Evolutionary conservation across 1,140 invertebrate species (phyloP), one percentile per base, ranked within the genome.

Genomic region (Drosophila neocordata): DNA sequence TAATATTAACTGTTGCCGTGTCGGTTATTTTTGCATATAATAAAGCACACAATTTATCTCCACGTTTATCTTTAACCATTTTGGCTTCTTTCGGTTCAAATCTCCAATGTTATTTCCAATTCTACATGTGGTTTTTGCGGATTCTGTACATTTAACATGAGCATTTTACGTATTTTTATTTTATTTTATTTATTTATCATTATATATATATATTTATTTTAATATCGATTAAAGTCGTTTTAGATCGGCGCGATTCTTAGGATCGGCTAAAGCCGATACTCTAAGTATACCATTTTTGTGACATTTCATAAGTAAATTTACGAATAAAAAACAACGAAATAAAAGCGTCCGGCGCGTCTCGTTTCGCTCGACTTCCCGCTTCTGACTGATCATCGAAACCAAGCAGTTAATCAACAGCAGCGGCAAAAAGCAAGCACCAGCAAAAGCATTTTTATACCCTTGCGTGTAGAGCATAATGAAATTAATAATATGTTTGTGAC

Each of bases 311-410:
- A 44, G 13, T 15, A 15, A 38, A 18, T 18, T 3, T 7, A 44
- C 41, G n/a, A 44, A 44, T 15, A 44, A 41, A 55, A 48, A 57
- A 12, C 60, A 65, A 34, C 44, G 41, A 48, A 48, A 48, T 38
- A 12, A 22, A 72, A 53, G 13, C 73, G 53, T 37, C 62, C 72
- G 58, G 71, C 53, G 71, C 71, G 72, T 59, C 62, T 74, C 64
- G 72, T 41, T 74, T 70, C 73, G 73, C 73, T 77, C 74, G 74
- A 77, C 60, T 71, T 65, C 55, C 56, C 73, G 67, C 73, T 77
- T 34, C 53, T 56, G 66, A 77, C 74, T 77, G 67, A 58, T 51
- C 53, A 22, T 15, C 53, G 53, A 56, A 60, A 44, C 9, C 9
- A 34, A 34, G 24, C 52, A 51, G 24, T 34, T 55, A 31, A 31